Conservation (phyloP, 2,797 vertebrate genomes). For the Setipinna tenuifilis region DNA sequence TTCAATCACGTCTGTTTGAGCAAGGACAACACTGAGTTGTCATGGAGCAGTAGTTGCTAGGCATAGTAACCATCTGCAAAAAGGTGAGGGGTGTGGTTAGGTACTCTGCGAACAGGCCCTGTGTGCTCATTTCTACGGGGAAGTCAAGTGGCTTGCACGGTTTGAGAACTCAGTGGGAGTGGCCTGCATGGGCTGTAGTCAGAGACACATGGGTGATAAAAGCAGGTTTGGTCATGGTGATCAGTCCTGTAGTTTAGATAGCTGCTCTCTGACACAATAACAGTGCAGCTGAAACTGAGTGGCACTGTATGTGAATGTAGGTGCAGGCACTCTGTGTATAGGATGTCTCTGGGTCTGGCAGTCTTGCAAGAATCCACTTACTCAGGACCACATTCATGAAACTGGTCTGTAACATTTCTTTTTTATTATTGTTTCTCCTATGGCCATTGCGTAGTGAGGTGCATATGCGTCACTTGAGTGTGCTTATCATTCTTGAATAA, state of each 20-base stretch:
- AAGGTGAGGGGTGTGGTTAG: slow-evolving; percentile 40
- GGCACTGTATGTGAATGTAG: slow-evolving; percentile 40
- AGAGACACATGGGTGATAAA: slow-evolving; percentile 24
- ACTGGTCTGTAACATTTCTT: slow-evolving; percentile 7
- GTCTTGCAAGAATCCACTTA: slow-evolving; percentile 34
- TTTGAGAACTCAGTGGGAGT: slow-evolving; percentile 22
- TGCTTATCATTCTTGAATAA: background rate
- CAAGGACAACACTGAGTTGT: slow-evolving; percentile 30
- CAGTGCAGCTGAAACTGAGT: slow-evolving; percentile 32
- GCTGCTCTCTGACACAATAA: slow-evolving; percentile 24
- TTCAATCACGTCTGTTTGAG: slow-evolving; percentile 37
- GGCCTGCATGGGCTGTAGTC: slow-evolving; percentile 33
- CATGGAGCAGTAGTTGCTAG: slow-evolving; percentile 9
- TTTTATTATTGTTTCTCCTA: background rate
- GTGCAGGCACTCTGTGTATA: slow-evolving; percentile 44
- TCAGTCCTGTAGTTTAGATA: slow-evolving; percentile 47
- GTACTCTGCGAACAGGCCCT: slow-evolving; percentile 41
- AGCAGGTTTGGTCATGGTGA: slow-evolving; percentile 39
- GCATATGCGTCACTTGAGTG: background rate
- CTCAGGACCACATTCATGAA: slow-evolving; percentile 26
- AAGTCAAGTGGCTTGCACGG: slow-evolving; percentile 36
- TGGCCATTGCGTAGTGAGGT: background rate
- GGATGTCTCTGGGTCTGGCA: slow-evolving; percentile 44
- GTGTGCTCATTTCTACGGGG: slow-evolving; percentile 39
- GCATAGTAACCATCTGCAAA: slow-evolving; percentile 40